Conservation (phyloP, 2,797 vertebrate genomes). For the Natrix natrix region DNA sequence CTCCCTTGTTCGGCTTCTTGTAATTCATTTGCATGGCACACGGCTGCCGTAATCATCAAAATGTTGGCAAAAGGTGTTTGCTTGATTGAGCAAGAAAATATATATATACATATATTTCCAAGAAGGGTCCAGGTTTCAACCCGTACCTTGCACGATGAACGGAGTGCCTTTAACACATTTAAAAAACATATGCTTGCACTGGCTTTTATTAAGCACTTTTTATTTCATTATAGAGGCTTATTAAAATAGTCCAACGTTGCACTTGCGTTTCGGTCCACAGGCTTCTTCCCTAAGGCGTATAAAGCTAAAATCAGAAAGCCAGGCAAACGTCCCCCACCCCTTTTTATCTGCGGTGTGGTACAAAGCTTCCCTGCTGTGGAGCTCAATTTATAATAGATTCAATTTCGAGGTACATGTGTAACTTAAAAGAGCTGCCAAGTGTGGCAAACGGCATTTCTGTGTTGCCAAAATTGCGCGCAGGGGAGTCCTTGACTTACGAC, state of each 20-base stretch:
- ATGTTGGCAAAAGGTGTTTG: neutral
- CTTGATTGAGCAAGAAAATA: neutral
- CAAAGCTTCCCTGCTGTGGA: neutral
- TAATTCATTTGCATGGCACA: neutral
- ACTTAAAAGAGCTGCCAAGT: neutral
- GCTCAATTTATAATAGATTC: neutral
- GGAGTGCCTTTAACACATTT: neutral
- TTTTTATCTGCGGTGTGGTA: neutral
- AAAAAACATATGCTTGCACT: no score
- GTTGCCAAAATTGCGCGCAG: neutral
- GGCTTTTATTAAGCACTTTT: neutral
- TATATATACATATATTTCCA: no score
- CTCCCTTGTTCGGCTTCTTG: neutral
- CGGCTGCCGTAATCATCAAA: slow-evolving; percentile 1
- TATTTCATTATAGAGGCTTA: neutral
- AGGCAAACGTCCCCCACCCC: neutral
- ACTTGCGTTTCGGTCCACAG: neutral
- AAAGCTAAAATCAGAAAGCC: neutral
- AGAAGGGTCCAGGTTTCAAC: neutral
- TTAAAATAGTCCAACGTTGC: neutral
- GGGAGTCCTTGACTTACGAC: neutral
- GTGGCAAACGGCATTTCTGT: neutral
- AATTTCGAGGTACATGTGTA: neutral
- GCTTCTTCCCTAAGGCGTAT: neutral
- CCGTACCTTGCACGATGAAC: no score